phyloP scores from a whole-genome alignment of 2,888 invertebrate genomes.

The Tanytarsus gracilentus region DNA sequence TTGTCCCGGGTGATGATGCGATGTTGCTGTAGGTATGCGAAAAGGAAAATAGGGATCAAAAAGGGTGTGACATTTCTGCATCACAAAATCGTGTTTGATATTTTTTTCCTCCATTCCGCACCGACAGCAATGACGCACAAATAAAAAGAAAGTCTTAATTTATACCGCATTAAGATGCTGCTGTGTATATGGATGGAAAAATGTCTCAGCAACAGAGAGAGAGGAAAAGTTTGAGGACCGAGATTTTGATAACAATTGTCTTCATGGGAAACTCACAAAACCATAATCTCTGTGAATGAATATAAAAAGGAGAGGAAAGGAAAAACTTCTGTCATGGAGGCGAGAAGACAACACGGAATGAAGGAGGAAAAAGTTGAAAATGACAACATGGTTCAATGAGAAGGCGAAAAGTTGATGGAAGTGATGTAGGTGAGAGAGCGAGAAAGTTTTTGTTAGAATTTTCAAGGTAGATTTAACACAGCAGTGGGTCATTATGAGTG shows the following conservation, averaged over 20 bases:
- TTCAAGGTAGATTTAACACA: too few relatives aligned
- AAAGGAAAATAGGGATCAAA: neutral
- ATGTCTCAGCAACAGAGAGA: too few relatives aligned
- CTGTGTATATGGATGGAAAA: too few relatives aligned
- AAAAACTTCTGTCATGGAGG: neutral
- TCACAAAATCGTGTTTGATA: neutral
- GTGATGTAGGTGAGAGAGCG: too few relatives aligned
- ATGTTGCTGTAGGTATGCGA: neutral
- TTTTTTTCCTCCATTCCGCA: neutral
- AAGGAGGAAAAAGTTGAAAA: neutral
- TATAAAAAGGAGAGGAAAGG: neutral
- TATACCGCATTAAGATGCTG: neutral
- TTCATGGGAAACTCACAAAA: neutral
- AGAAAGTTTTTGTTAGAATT: too few relatives aligned
- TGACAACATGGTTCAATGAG: too few relatives aligned
- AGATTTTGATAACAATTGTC: constrained; percentile 3
- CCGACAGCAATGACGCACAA: neutral
- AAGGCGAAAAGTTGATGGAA: too few relatives aligned
- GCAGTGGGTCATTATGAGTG: too few relatives aligned
- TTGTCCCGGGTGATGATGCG: too few relatives aligned
- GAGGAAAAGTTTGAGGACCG: neutral
- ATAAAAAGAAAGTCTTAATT: neutral
- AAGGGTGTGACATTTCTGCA: constrained; percentile 1
- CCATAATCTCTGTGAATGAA: constrained; percentile 3
- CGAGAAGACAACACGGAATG: neutral